Percentiles rank a stretch among this genome's conserved stretches.
phyloP scores from a whole-genome alignment of 1,140 invertebrate genomes.

The Stratiolaelaps scimitus region DNA sequence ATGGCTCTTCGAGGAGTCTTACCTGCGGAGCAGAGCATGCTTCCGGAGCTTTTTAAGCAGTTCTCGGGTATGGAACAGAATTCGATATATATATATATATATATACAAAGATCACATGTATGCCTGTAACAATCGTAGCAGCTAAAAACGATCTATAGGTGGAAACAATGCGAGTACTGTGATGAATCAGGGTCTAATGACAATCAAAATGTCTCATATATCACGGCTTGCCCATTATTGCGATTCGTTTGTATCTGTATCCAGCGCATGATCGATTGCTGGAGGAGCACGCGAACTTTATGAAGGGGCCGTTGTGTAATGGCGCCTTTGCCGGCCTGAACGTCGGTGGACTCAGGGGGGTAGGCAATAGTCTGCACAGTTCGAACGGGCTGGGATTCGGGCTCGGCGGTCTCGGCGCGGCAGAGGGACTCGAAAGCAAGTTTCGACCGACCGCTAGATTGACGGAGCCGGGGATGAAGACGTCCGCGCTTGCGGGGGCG shows the following conservation, averaged over 20 bases:
- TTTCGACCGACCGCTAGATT: slow-evolving; percentile 1
- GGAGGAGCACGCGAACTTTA: background rate
- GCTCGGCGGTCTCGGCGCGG: slow-evolving; percentile 34
- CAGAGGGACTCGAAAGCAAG: slow-evolving; percentile 31
- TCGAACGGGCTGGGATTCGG: slow-evolving; percentile 19
- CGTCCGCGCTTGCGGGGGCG: background rate
- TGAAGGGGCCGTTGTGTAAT: no score
- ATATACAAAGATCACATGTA: no score
- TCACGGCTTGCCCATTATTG: no score
- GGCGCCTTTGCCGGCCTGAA: no score
- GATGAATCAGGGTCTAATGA: no score
- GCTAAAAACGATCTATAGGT: no score
- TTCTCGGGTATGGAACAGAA: background rate
- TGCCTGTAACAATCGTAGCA: no score
- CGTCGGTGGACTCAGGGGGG: no score
- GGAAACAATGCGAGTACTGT: no score
- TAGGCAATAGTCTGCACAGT: no score
- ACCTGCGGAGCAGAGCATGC: slow-evolving; percentile 4
- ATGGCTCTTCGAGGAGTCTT: slow-evolving; percentile 17
- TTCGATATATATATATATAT: background rate
- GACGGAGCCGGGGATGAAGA: background rate
- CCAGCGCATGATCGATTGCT: background rate
- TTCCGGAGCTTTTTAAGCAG: slow-evolving; percentile 10
- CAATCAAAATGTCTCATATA: no score
- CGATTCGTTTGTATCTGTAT: no score